Evolutionary conservation across 2,888 invertebrate genomes (phyloP).

Genomic region (Ischnura elegans): DNA sequence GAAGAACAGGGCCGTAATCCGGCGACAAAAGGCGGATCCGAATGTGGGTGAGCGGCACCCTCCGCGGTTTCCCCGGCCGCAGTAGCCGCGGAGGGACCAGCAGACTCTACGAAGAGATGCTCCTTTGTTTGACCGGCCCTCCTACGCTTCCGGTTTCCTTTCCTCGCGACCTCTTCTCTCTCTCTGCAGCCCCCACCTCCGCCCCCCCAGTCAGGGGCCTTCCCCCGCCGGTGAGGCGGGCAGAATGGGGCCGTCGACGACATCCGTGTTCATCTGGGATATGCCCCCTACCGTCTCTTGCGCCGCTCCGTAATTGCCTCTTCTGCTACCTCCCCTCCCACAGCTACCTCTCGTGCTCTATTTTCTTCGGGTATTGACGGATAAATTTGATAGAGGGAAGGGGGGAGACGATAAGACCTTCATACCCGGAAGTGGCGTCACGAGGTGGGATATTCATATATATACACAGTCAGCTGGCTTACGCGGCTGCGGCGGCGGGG

Average conservation of each 20-base stretch:
- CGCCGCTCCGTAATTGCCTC: neutral
- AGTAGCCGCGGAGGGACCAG: neutral
- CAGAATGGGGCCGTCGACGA: slow-evolving; percentile 27
- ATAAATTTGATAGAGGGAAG: slow-evolving; percentile 56
- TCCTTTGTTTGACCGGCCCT: slow-evolving; percentile 15
- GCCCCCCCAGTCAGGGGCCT: neutral
- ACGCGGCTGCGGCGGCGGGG: slow-evolving; percentile 49
- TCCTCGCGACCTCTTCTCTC: neutral
- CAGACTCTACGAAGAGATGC: neutral
- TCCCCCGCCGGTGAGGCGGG: neutral
- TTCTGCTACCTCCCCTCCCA: neutral
- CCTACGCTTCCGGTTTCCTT: neutral
- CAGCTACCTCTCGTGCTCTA: slow-evolving; percentile 31
- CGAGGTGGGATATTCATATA: slow-evolving; percentile 68
- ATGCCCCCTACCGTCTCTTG: neutral
- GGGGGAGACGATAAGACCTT: slow-evolving; percentile 69
- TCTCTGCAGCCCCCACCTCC: neutral
- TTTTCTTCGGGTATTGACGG: slow-evolving; percentile 46
- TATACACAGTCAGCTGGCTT: slow-evolving; percentile 70
- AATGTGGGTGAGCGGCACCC: slow-evolving; percentile 5
- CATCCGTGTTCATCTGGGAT: slow-evolving; percentile 52
- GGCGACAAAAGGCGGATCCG: neutral
- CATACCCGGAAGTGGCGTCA: slow-evolving; percentile 71
- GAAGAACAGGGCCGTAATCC: neutral
- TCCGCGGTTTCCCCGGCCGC: neutral